phyloP scores from a whole-genome alignment of 2,888 invertebrate genomes.

The Mantis religiosa region DNA sequence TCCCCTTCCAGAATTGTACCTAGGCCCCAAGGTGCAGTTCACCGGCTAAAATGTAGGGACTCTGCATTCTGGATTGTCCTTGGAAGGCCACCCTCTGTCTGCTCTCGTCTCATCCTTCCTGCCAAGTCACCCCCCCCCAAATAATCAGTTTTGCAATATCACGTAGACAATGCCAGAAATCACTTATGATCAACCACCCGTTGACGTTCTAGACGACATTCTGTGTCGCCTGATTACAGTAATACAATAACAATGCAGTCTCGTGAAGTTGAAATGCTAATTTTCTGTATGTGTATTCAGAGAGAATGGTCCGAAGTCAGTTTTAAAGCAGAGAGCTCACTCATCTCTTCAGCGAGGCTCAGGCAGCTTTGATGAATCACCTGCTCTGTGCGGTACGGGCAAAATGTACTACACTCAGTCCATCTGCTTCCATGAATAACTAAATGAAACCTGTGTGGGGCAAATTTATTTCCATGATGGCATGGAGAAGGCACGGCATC shows the following conservation, averaged over 20 bases:
- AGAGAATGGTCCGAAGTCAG: background rate
- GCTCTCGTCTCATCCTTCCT: no score
- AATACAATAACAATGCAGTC: background rate
- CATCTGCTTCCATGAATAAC: background rate
- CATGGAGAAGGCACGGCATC: background rate
- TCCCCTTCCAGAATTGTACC: no score
- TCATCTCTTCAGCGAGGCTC: no score
- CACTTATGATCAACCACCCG: no score
- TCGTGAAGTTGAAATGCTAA: background rate
- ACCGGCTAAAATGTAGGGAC: no score
- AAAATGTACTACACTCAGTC: background rate
- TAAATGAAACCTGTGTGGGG: background rate
- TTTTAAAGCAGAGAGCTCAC: background rate
- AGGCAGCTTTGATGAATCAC: background rate
- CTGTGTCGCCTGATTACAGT: background rate
- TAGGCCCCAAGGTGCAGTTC: no score
- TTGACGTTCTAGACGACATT: no score
- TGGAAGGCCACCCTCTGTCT: no score
- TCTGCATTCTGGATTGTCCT: no score
- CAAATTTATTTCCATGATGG: background rate
- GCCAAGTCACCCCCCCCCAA: no score
- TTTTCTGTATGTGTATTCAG: background rate
- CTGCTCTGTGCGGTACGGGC: background rate
- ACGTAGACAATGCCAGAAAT: no score
- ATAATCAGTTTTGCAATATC: no score